Conservation (phyloP, 2,888 invertebrate species). For the Hyles lineata region DNA sequence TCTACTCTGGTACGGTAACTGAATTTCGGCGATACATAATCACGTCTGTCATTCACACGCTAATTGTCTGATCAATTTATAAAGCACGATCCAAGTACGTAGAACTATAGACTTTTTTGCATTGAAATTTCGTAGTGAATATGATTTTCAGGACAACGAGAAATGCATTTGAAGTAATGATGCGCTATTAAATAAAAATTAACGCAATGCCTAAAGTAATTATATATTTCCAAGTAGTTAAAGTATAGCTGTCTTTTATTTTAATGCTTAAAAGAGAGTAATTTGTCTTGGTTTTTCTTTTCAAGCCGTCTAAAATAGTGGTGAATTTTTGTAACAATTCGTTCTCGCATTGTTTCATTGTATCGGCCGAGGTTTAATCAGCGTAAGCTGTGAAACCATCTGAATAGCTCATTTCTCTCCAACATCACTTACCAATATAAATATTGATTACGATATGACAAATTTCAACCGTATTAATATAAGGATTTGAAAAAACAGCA, state of each 20-base stretch:
- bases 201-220: not conserved
- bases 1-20: constrained; percentile 47
- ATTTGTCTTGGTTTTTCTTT: constrained; percentile 7
- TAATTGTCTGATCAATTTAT: constrained; percentile 70
- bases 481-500: too few species aligned
- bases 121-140: not conserved
- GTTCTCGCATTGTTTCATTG: not conserved
- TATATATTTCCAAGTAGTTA: not conserved
- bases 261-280: not conserved
- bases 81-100: constrained; percentile 62
- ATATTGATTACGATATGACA: not conserved
- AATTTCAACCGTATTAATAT: too few species aligned
- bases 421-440: not conserved
- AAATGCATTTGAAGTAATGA: not conserved
- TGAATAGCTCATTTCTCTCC: constrained; percentile 1
- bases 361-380: not conserved
- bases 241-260: constrained; percentile 16
- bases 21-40: constrained; percentile 52
- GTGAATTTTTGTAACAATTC: not conserved
- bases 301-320: not conserved
- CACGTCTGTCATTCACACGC: constrained; percentile 49
- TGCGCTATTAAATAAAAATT: constrained; percentile 12
- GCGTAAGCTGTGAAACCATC: not conserved
- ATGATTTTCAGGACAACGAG: not conserved
- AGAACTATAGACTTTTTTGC: not conserved